Conservation (phyloP, 1,140 invertebrate species). For the Drosophila navojoa region DNA sequence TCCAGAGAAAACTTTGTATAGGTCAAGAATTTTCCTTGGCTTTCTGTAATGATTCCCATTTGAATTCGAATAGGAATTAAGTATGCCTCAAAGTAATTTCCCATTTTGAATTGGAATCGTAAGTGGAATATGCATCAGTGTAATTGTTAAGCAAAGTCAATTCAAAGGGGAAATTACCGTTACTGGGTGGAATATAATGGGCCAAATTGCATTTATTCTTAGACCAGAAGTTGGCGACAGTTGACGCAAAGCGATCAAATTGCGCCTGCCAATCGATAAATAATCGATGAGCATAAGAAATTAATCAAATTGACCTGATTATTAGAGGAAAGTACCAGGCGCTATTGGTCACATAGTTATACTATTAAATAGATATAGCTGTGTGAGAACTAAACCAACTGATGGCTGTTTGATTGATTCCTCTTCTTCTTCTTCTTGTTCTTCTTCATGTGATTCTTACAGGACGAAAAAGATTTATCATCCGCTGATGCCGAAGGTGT, state of each 20-base stretch:
- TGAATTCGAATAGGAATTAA: no score
- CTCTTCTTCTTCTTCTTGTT: not conserved
- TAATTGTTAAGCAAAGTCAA: no score
- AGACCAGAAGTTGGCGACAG: not conserved
- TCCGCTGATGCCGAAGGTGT: slow-evolving; percentile 99
- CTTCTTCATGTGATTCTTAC: slow-evolving; percentile 34
- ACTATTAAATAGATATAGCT: not conserved
- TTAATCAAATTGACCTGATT: not conserved
- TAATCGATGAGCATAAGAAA: slow-evolving; percentile 9
- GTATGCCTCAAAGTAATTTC: no score
- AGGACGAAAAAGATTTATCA: slow-evolving; percentile 95
- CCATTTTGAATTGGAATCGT: no score
- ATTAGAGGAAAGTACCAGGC: not conserved
- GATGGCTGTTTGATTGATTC: not conserved
- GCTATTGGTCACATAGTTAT: not conserved
- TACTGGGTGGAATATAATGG: no score
- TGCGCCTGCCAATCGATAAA: not conserved
- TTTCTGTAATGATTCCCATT: no score
- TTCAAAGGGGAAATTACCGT: not conserved
- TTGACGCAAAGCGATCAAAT: not conserved
- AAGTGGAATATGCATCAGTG: no score
- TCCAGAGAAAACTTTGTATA: no score
- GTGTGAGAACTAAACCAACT: not conserved
- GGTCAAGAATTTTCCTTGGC: no score
- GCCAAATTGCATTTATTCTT: no score